phyloP scores from a whole-genome alignment of 2,113 vertebrate genomes.

The Prolemur simus region DNA sequence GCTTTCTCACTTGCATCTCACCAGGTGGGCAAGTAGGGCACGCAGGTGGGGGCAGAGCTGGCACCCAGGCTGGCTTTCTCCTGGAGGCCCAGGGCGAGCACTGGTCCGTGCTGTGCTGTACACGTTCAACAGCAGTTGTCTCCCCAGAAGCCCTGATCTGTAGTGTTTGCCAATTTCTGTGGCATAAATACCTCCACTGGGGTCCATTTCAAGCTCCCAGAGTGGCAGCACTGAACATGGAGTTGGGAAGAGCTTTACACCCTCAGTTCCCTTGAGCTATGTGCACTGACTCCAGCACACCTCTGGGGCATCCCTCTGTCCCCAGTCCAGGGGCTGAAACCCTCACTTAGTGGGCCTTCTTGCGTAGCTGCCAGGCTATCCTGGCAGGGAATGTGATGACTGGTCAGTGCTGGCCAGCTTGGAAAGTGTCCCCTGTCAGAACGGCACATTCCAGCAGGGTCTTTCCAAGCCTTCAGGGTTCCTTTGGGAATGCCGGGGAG shows the following conservation, averaged over 20 bases:
- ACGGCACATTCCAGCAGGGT: not conserved
- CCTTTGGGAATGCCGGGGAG: not conserved
- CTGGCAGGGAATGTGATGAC: too few species aligned
- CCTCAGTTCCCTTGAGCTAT: fast-evolving
- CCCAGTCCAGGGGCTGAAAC: not conserved
- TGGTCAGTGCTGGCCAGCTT: not conserved
- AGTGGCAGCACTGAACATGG: too few species aligned
- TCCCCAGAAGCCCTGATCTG: not conserved
- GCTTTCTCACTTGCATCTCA: not conserved
- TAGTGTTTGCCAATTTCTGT: not conserved
- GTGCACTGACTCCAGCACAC: not conserved
- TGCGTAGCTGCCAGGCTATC: not conserved
- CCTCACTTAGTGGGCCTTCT: not conserved
- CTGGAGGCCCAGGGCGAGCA: not conserved
- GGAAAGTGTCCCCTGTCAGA: not conserved
- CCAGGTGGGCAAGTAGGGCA: not conserved
- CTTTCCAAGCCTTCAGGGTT: not conserved
- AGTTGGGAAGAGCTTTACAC: not conserved
- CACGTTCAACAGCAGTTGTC: not conserved
- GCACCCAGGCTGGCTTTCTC: not conserved
- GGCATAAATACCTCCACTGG: not conserved
- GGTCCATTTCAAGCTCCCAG: not conserved
- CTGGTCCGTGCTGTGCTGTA: not conserved
- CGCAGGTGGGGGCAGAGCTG: not conserved
- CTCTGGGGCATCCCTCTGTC: not conserved